Evolutionary conservation across 2,888 invertebrate genomes (phyloP).

Genomic region (Cancer borealis): DNA sequence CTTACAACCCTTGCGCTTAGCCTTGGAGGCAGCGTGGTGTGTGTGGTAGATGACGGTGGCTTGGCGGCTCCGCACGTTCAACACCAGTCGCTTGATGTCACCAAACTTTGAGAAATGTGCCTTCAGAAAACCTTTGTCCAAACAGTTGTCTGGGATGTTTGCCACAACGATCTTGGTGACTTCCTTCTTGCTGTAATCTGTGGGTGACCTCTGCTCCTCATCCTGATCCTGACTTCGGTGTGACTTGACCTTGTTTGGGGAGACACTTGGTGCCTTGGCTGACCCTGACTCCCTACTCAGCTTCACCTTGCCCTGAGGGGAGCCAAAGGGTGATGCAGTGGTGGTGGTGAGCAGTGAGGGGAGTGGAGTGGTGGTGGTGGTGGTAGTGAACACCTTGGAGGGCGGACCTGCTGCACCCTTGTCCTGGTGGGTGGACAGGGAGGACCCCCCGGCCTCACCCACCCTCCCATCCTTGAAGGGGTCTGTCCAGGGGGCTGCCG

Average conservation of each 20-base stretch:
- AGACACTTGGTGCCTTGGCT: not conserved
- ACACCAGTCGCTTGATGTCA: slow-evolving; percentile 84
- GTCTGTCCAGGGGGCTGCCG: not conserved
- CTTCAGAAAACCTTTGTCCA: slow-evolving; percentile 78
- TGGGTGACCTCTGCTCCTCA: not conserved
- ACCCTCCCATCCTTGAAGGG: not conserved
- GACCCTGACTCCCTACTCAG: not conserved
- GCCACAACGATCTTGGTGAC: slow-evolving; percentile 75
- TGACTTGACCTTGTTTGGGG: not conserved
- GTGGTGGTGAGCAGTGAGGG: not conserved
- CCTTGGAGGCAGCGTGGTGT: slow-evolving; percentile 79
- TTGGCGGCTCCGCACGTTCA: slow-evolving; percentile 84
- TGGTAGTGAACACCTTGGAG: not conserved
- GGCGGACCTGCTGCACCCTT: not conserved
- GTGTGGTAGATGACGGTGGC: slow-evolving; percentile 87
- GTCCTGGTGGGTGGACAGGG: not conserved
- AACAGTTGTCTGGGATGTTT: slow-evolving; percentile 79
- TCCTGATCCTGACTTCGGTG: not conserved
- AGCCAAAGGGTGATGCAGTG: not conserved
- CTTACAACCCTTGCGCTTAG: slow-evolving; percentile 79
- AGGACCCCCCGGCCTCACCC: not conserved
- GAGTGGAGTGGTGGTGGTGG: no score
- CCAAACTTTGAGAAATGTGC: slow-evolving; percentile 85
- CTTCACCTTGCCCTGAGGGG: not conserved
- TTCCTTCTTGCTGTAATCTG: slow-evolving; percentile 58